Evolutionary conservation across 1,140 invertebrate species (phyloP), one percentile per base, ranked within the genome.

Genomic region (Cotesia typhae): DNA sequence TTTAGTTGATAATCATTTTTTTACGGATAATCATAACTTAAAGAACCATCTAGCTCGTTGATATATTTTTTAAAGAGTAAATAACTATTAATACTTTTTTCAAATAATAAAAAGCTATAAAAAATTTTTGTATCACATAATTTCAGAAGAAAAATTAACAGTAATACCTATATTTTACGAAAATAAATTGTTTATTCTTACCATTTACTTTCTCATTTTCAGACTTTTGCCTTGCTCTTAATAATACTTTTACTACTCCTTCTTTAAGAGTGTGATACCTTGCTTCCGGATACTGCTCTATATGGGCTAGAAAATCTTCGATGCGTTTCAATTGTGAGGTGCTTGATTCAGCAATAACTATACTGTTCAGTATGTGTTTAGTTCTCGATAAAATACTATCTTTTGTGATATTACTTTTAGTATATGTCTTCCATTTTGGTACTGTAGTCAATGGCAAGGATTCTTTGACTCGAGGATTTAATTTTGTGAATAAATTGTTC

Each of bases 271-370:
- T 92, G 72, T 90, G 86, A 81, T 91, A 88, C 77, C 91, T 90
- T 3, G 93, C 89, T 78, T 93, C 91, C 0, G 92, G 92, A 86
- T 92, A 93, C 70, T 92, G 88, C 64, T 91, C 88, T 1, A 96
- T 81, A 80, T 95, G 93, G 7, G 84, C 82, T 55, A 91, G 89
- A 28, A 95, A 87, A 80, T 93, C 90, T 77, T 93, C 90, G 2
- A 92, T 81, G 73, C 92, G 84, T 52, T 87, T 87, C 53, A 90
- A 78, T 70, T 89, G 89, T 2, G 91, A 90, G n/a, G 87, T 82
- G 35, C 84, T 81, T 3, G 88, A 91, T 76, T 90, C 88, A 0
- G 92, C 91, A 28, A 85, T 84, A 35, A 85, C 83, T 47, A 94
- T 87, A 17, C 90, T 90, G 12, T 88, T 88, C 69, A 94, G 89